phyloP scores from a whole-genome alignment of 2,797 vertebrate genomes.

The Onychomys torridus region DNA sequence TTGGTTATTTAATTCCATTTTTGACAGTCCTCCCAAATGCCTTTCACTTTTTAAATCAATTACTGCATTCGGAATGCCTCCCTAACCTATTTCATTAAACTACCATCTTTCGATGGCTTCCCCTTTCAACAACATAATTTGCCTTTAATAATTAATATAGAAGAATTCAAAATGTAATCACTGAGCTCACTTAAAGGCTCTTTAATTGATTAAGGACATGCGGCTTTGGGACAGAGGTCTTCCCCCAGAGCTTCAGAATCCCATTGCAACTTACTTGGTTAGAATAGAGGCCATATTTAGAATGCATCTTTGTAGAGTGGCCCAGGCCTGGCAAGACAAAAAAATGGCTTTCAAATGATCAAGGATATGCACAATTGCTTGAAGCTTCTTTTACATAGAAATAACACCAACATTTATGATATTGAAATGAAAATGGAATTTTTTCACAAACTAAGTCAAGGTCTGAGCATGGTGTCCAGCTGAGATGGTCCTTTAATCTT shows the following conservation, averaged over 20 bases:
- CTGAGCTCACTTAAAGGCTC: slow-evolving; percentile 38
- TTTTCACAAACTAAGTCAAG: background rate
- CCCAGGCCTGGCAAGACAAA: slow-evolving; percentile 44
- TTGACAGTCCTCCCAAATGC: slow-evolving; percentile 23
- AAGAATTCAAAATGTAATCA: slow-evolving; percentile 77
- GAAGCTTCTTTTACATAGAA: slow-evolving; percentile 36
- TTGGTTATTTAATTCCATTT: slow-evolving; percentile 56
- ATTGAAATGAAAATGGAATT: slow-evolving; percentile 54
- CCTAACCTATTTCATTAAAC: slow-evolving; percentile 64
- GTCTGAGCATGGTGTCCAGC: background rate
- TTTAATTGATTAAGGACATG: slow-evolving; percentile 67
- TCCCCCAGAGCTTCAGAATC: background rate
- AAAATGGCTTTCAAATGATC: slow-evolving; percentile 52
- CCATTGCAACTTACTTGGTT: background rate
- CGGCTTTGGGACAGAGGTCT: slow-evolving; percentile 47
- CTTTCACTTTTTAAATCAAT: slow-evolving; percentile 64
- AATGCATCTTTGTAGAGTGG: background rate
- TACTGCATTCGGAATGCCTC: slow-evolving; percentile 57
- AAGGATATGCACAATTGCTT: background rate
- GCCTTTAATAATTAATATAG: slow-evolving; percentile 80
- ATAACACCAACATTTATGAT: slow-evolving; percentile 38
- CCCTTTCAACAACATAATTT: slow-evolving; percentile 75
- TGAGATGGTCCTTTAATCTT: background rate
- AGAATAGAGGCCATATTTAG: background rate
- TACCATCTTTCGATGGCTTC: slow-evolving; percentile 41